A percentile compares a stretch with the other conserved stretches of the same genome.
Evolutionary conservation across 2,113 vertebrate species (phyloP).

Genomic region (Coreoperca whiteheadi): DNA sequence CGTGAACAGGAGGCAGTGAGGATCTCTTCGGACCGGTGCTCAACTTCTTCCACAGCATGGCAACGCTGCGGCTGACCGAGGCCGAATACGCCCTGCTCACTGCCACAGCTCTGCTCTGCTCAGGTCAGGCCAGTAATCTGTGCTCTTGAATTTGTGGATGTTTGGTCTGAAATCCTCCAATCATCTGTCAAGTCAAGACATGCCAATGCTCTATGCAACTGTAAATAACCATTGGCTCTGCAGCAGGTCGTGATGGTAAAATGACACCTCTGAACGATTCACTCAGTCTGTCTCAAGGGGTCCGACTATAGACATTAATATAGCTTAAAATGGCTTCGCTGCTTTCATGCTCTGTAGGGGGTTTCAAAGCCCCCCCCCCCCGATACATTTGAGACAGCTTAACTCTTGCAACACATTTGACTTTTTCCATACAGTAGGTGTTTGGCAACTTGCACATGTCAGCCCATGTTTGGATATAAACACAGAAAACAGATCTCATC

Average conservation of each 20-base stretch:
- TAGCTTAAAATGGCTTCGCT: background rate
- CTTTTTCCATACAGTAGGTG: background rate
- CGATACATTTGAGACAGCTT: no score
- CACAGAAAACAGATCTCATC: background rate
- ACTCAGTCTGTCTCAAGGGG: constrained; percentile 4
- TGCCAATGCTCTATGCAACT: background rate
- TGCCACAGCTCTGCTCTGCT: constrained; percentile 92
- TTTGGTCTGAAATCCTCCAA: background rate
- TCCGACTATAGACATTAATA: background rate
- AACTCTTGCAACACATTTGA: background rate
- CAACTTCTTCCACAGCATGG: constrained; percentile 95
- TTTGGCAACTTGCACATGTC: background rate
- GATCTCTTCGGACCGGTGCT: constrained; percentile 90
- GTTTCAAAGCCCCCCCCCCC: background rate
- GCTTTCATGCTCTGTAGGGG: background rate
- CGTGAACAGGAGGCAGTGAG: constrained; percentile 85
- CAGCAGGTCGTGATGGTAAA: background rate
- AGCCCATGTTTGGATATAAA: background rate
- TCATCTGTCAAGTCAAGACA: background rate
- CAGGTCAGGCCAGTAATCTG: constrained; percentile 83
- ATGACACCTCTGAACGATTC: background rate
- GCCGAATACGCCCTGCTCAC: constrained; percentile 92
- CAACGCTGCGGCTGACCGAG: constrained; percentile 87
- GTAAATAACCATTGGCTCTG: constrained; percentile 6
- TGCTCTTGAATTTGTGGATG: background rate